phyloP scores from a whole-genome alignment of 1,140 invertebrate genomes.

The Drosophila nikananu region DNA sequence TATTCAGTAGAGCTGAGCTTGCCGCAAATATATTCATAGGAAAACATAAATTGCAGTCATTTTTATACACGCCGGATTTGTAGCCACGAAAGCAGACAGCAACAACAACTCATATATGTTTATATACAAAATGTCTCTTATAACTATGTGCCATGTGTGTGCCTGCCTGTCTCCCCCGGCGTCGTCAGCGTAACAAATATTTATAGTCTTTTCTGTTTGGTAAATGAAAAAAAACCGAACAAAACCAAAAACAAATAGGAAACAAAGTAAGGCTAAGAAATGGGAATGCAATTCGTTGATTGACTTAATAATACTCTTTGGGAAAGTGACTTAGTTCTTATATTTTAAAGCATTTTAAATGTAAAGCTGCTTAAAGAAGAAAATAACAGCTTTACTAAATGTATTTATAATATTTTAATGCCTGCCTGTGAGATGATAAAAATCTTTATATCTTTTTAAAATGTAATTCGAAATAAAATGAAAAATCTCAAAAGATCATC shows the following conservation, averaged over 20 bases:
- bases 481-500: too few species aligned
- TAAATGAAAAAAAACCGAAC: constrained; percentile 26
- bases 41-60: constrained; percentile 84
- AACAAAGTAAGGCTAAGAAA: constrained; percentile 40
- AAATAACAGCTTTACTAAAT: too few species aligned
- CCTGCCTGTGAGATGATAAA: too few species aligned
- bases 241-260: constrained; percentile 11
- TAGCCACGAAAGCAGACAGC: constrained; percentile 70
- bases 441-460: too few species aligned
- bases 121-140: constrained; percentile 32
- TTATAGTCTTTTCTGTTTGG: constrained; percentile 75
- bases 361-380: too few species aligned
- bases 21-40: constrained; percentile 77
- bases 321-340: background rate
- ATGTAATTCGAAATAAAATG: too few species aligned
- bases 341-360: background rate
- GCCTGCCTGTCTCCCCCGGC: constrained; percentile 19
- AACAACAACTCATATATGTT: constrained; percentile 39
- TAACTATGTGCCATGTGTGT: constrained; percentile 31
- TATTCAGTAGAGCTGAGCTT: constrained; percentile 17
- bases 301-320: background rate
- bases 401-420: too few species aligned
- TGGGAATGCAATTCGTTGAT: background rate
- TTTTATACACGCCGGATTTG: constrained; percentile 83
- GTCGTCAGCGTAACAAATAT: constrained; percentile 81